phyloP scores from a whole-genome alignment of 2,113 vertebrate genomes.

The Psilopogon haemacephalus region DNA sequence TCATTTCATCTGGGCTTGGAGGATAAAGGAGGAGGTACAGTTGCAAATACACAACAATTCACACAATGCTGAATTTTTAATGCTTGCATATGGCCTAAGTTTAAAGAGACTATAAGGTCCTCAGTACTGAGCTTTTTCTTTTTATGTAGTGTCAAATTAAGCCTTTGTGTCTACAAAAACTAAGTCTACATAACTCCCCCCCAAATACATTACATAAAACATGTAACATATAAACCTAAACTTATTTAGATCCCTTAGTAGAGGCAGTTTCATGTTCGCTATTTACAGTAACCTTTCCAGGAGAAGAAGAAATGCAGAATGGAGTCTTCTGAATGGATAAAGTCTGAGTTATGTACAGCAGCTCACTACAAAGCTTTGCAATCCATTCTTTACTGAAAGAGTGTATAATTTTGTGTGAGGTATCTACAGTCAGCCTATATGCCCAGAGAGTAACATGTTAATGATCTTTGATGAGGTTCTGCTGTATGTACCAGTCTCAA shows the following conservation, averaged over 20 bases:
- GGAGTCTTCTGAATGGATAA: not conserved
- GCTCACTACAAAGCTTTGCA: not conserved
- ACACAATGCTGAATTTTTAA: not conserved
- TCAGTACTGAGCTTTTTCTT: not conserved
- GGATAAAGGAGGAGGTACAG: not conserved
- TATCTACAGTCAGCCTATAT: not conserved
- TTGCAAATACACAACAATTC: not conserved
- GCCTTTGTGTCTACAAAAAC: not conserved
- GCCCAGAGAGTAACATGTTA: not conserved
- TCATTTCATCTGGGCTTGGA: not conserved
- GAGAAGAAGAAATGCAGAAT: not conserved
- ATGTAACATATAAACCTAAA: not conserved
- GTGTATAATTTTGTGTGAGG: not conserved
- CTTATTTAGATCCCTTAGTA: not conserved
- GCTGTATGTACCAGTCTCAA: not conserved
- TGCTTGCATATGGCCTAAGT: not conserved
- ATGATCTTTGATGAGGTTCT: not conserved
- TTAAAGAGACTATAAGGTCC: not conserved
- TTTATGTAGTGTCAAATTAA: not conserved
- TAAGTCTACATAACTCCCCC: too few relatives aligned
- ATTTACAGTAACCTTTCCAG: not conserved
- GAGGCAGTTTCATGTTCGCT: not conserved
- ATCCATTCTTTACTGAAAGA: not conserved
- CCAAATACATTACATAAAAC: not conserved
- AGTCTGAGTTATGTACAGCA: rapidly evolving